Evolutionary conservation across 2,113 vertebrate genomes (phyloP).

Genomic region (Tylochromis polylepis): DNA sequence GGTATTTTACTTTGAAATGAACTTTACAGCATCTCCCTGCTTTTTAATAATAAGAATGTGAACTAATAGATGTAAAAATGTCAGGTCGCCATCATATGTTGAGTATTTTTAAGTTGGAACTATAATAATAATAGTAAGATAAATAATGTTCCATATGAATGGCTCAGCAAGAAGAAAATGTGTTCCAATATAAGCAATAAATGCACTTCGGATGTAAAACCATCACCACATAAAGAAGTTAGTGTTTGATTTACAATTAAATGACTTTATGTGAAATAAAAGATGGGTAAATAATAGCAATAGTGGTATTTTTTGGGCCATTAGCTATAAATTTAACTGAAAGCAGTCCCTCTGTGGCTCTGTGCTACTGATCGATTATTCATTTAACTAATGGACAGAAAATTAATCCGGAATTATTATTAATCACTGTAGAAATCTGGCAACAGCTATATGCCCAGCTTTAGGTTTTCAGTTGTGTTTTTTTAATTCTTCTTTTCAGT

Average conservation of each 20-base stretch:
- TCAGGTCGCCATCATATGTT: neutral
- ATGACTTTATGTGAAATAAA: neutral
- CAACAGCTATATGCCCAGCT: fast-evolving
- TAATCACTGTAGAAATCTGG: neutral
- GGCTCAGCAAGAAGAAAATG: neutral
- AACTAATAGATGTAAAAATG: neutral
- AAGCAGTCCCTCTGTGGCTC: neutral
- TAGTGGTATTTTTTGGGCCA: neutral
- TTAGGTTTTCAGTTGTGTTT: neutral
- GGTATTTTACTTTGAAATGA: neutral
- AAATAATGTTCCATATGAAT: neutral
- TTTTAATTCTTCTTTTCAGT: neutral
- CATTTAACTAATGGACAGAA: neutral
- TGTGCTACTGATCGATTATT: neutral
- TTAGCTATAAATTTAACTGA: neutral
- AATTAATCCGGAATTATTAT: neutral
- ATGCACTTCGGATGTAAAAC: neutral
- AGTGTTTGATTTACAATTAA: neutral
- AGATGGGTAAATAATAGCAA: neutral
- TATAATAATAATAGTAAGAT: neutral
- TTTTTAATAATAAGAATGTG: neutral
- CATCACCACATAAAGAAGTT: too few species aligned
- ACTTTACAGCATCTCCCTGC: neutral
- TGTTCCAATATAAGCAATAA: neutral
- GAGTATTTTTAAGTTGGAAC: neutral